These are phyloP conservation scores for Dryocosmus kuriphilus DNA, from an alignment of 2,888 invertebrate genomes.

Conservation along the genomic window DNA sequence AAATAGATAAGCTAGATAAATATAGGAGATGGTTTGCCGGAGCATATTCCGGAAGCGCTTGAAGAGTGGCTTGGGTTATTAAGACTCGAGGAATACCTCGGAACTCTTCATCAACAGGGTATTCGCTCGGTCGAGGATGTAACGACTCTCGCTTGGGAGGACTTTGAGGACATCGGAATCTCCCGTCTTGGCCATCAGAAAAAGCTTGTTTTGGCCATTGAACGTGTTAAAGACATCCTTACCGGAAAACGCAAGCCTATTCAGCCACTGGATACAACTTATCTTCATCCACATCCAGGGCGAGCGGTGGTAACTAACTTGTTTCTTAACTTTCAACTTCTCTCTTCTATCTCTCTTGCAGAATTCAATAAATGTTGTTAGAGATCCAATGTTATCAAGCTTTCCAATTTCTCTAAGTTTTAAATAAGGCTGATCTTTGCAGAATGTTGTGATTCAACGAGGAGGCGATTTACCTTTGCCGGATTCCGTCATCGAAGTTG, in stretches of 20 bases:
- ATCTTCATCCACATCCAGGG: conserved; percentile 79
- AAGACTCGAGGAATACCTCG: conserved; percentile 94
- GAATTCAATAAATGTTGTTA: not conserved
- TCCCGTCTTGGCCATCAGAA: conserved; percentile 98
- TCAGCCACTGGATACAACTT: conserved; percentile 77
- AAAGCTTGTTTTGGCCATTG: conserved; percentile 97
- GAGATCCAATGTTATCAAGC: no score
- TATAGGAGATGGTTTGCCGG: conserved; percentile 96
- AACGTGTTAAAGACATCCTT: conserved; percentile 95
- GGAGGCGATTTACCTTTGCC: conserved; percentile 75
- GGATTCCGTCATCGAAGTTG: conserved; percentile 80
- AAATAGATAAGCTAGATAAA: conserved; percentile 96
- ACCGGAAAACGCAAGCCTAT: conserved; percentile 90
- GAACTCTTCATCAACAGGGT: conserved; percentile 93
- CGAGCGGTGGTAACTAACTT: conserved; percentile 74
- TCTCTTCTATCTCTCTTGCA: not conserved
- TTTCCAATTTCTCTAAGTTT: not conserved
- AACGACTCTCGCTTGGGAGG: conserved; percentile 98
- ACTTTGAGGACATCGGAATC: conserved; percentile 98
- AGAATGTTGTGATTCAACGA: conserved; percentile 76
- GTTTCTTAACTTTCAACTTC: not conserved
- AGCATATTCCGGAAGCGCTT: conserved; percentile 94
- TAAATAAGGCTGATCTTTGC: conserved; percentile 28
- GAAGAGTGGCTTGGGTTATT: conserved; percentile 96
- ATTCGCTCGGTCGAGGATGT: conserved; percentile 96